Evolutionary conservation across 2,113 vertebrate species (phyloP), one percentile per base, ranked within the genome.

Genomic region (Atractosteus spatula): DNA sequence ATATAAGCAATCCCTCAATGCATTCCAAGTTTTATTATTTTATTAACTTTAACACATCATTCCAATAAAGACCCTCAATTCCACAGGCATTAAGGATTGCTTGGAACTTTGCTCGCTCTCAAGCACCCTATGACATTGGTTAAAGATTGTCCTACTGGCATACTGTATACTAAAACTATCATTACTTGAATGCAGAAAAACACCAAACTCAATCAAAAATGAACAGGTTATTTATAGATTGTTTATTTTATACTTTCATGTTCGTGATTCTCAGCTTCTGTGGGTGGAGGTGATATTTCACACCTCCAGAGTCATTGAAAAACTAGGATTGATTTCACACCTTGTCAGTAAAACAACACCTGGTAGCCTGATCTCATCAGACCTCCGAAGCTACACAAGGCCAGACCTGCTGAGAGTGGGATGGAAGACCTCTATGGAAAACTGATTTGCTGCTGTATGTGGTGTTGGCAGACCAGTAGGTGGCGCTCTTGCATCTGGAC

Each of bases 11-110:
- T 70, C 68, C 17, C 54, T 41, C 41, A 41, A 4, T 4, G 42
- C 29, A 41, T 59, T 70, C 54, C n/a, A 54, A 59, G 43, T 41
- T 70, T n/a, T 13, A 42, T 8, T 3, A 55, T 43, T 70, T 59
- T 13, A 29, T n/a, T 55, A 57, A 70, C 55, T 59, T 59, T 70
- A 55, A 13, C 68, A 57, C 68, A 54, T 68, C 11, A 8, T 43
- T 14, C 4, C 6, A 43, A 66, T 43, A 43, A 41, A 43, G 42
- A 5, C 11, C 5, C 12, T 7, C 41, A 8, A 66, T 43, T 13
- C 63, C 42, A 44, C 42, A 66, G 7, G 12, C 14, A 66, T 43
- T 41, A 44, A 43, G 63, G 42, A 43, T 41, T 43, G 62, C 12
- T 66, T 8, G 29, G 42, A 41, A 14, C 13, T 45, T 41, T 44